Evolutionary conservation across 2,113 vertebrate species (phyloP).

Genomic region (Felis chaus): DNA sequence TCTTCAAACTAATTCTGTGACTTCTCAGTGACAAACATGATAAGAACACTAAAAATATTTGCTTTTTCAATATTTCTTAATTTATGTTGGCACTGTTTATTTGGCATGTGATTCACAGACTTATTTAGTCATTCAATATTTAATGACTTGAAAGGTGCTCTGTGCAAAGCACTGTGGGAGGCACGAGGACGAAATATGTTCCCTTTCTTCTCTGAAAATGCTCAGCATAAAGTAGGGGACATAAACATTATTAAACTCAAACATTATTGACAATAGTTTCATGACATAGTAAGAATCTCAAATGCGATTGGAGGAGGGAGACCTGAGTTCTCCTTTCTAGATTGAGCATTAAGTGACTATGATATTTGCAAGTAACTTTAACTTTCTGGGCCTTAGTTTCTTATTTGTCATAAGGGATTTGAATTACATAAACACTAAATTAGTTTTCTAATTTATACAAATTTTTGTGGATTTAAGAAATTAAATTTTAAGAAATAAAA

Average conservation of each 20-base stretch:
- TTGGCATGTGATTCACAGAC: neutral
- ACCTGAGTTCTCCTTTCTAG: neutral
- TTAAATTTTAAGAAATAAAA: constrained; percentile 10
- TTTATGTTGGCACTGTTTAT: neutral
- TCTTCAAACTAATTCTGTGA: neutral
- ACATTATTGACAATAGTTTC: neutral
- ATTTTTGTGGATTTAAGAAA: neutral
- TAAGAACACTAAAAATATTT: neutral
- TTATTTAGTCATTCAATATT: neutral
- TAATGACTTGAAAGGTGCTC: neutral
- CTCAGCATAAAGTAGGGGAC: neutral
- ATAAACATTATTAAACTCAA: neutral
- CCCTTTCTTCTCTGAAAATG: neutral
- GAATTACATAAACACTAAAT: neutral
- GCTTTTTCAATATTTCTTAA: neutral
- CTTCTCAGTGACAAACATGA: neutral
- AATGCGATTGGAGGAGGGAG: neutral
- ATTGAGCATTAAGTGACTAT: neutral
- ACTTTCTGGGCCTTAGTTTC: neutral
- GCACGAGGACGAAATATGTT: neutral
- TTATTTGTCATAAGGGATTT: neutral
- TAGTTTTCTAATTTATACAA: neutral
- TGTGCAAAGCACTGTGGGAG: neutral
- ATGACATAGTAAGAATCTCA: neutral
- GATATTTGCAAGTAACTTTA: neutral